Conservation (phyloP, 2,888 invertebrate genomes). For the Apamea crenata region DNA sequence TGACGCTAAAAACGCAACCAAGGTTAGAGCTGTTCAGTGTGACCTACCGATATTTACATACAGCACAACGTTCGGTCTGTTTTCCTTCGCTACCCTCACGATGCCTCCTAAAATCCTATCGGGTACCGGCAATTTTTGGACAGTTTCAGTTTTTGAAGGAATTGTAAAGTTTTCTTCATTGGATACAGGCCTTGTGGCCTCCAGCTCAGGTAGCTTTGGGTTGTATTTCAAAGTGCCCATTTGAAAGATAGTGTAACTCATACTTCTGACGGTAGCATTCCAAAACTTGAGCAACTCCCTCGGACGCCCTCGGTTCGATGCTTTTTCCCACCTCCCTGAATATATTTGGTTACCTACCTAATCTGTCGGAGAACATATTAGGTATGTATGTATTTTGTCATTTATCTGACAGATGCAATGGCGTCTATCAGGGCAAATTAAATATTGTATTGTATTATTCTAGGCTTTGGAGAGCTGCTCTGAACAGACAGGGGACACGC, state of each 20-base stretch:
- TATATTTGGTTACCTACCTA: background rate
- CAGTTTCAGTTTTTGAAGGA: background rate
- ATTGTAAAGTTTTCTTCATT: background rate
- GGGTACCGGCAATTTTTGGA: background rate
- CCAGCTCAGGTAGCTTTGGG: background rate
- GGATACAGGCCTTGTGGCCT: background rate
- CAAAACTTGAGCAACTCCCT: background rate
- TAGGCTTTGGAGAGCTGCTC: constrained; percentile 84
- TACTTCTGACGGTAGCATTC: background rate
- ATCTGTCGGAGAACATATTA: background rate
- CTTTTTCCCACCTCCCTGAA: background rate
- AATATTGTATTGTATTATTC: background rate
- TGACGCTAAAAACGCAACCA: constrained; percentile 79
- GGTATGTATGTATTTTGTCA: background rate
- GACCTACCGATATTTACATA: background rate
- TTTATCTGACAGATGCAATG: background rate
- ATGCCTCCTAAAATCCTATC: background rate
- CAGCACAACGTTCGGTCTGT: background rate
- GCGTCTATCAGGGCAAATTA: background rate
- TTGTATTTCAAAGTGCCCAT: background rate
- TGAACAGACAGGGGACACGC: constrained; percentile 79
- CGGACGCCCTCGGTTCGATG: background rate
- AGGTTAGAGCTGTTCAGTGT: constrained; percentile 67
- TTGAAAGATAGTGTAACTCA: background rate
- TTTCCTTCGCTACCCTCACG: background rate